These are phyloP conservation scores for Syngnathus scovelli DNA, from an alignment of 2,113 vertebrate genomes.

Conservation along the genomic window DNA sequence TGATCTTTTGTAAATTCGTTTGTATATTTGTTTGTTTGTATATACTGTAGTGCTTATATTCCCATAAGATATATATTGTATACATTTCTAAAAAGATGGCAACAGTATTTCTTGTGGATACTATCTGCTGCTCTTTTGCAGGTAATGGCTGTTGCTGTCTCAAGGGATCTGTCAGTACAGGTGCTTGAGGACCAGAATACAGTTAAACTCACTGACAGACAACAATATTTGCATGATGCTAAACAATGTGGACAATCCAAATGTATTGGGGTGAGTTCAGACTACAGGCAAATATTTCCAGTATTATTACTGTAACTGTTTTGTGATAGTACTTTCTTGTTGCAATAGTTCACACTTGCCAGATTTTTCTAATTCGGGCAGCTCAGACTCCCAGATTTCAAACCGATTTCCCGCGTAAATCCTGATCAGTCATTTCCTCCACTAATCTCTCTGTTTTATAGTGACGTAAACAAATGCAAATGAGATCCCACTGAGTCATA, in stretches of 20 bases:
- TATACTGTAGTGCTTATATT: no score
- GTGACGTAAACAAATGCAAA: no score
- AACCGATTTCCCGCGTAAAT: no score
- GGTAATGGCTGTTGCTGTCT: constrained; percentile 64
- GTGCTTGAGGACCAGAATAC: constrained; percentile 46
- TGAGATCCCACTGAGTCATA: no score
- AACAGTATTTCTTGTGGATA: neutral
- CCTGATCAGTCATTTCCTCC: no score
- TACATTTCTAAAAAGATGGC: neutral
- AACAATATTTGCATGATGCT: constrained; percentile 38
- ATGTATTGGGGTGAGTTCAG: constrained; percentile 63
- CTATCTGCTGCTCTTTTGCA: constrained; percentile 7
- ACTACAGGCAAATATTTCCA: neutral
- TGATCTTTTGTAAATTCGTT: neutral
- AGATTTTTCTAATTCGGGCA: no score
- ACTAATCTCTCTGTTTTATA: no score
- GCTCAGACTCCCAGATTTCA: no score
- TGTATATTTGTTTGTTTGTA: neutral
- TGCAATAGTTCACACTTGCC: no score
- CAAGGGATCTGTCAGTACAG: constrained; percentile 61
- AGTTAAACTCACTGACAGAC: constrained; percentile 53
- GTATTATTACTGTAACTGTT: neutral
- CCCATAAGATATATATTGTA: neutral
- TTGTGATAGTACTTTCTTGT: neutral
- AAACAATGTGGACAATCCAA: constrained; percentile 64